Percentiles rank a stretch among this genome's conserved stretches.
These are phyloP conservation scores for Argya squamiceps DNA, from an alignment of 2,797 vertebrate genomes.

Conservation along the genomic window DNA sequence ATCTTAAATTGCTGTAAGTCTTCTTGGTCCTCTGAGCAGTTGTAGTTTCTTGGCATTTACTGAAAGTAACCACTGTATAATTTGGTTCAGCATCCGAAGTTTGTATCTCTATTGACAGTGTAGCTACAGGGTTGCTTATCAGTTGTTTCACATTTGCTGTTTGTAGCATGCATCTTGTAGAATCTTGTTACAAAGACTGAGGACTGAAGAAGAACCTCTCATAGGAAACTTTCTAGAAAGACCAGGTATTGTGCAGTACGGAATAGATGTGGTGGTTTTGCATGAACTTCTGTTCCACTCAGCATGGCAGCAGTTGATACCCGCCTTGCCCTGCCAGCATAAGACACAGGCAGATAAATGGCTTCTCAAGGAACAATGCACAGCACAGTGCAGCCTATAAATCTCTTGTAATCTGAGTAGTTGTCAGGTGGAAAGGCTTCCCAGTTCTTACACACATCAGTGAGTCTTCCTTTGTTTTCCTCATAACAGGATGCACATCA, in stretches of 20 bases:
- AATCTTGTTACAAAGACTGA: not conserved
- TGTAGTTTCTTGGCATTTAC: not conserved
- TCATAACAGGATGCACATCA: accelerated
- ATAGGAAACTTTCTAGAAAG: not conserved
- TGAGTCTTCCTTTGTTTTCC: not conserved
- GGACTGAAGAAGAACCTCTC: not conserved
- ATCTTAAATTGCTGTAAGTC: not conserved
- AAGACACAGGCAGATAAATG: not conserved
- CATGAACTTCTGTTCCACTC: not conserved
- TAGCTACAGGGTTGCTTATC: not conserved
- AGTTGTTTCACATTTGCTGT: not conserved
- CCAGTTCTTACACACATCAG: not conserved
- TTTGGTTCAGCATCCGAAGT: not conserved
- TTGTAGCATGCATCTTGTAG: not conserved
- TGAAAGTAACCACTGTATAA: not conserved
- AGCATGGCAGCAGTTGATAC: not conserved
- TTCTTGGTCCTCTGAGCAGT: not conserved
- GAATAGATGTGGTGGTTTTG: not conserved
- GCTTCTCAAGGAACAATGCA: not conserved
- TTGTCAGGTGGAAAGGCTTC: not conserved
- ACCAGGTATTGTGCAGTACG: not conserved
- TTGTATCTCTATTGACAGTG: accelerated
- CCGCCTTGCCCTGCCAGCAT: not conserved
- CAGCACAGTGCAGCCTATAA: not conserved
- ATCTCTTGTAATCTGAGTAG: not conserved